Conservation (phyloP, 2,888 invertebrate genomes). For the Lysandra coridon region DNA sequence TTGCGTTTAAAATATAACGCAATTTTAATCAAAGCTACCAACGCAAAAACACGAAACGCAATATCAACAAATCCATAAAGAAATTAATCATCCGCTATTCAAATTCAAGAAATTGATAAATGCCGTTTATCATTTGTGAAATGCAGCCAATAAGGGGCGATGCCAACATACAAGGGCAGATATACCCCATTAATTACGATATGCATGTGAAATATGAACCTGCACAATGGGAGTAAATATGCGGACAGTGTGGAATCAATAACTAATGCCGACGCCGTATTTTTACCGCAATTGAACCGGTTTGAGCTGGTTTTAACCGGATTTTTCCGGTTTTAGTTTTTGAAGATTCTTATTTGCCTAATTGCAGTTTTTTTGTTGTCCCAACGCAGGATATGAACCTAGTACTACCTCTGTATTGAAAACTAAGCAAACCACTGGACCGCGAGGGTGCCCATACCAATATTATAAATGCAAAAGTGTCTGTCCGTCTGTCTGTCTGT, state of each 20-base stretch:
- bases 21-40: not conserved
- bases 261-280: constrained; percentile 21
- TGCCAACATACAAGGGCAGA: constrained; percentile 34
- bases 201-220: constrained; percentile 67
- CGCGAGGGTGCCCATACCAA: too few relatives aligned
- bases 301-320: not conserved
- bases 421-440: too few relatives aligned
- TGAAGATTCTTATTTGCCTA: not conserved
- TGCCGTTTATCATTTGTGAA: constrained; percentile 34
- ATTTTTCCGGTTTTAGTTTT: not conserved
- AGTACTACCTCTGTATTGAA: too few relatives aligned
- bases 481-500: too few relatives aligned
- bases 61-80: constrained; percentile 30
- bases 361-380: too few relatives aligned
- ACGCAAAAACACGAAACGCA: not conserved
- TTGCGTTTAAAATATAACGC: not conserved
- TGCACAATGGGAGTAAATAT: constrained; percentile 43
- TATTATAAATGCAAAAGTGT: too few relatives aligned
- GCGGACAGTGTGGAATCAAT: constrained; percentile 19
- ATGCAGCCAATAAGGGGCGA: constrained; percentile 33
- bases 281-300: constrained; percentile 15
- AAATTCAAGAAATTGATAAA: constrained; percentile 34
- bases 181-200: constrained; percentile 39
- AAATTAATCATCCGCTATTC: constrained; percentile 26
- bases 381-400: too few relatives aligned